Evolutionary conservation across 64 coral and sea anemone genomes (phyloP).

Genomic region (Trachythela sp.): DNA sequence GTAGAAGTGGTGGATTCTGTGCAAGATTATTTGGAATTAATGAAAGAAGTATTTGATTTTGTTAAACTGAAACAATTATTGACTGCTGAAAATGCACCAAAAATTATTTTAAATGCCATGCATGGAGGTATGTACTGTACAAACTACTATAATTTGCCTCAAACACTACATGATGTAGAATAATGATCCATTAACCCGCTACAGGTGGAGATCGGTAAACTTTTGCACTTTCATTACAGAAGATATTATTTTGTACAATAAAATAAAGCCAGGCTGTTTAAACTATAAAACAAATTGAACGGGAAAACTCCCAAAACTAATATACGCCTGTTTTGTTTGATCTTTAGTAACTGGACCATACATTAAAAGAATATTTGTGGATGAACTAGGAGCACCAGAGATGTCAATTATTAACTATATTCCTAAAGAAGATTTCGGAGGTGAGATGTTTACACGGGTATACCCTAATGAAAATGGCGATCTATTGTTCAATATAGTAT

Average conservation of each 20-base stretch:
- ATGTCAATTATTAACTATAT: conserved; percentile 60
- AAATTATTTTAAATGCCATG: conserved; percentile 72
- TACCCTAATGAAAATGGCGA: neutral
- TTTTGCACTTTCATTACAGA: too few species aligned
- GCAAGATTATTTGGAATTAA: conserved; percentile 73
- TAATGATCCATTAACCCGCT: neutral
- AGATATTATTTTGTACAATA: too few species aligned
- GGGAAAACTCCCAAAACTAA: too few species aligned
- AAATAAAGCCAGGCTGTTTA: too few species aligned
- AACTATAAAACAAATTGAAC: too few species aligned
- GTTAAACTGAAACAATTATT: conserved; percentile 62
- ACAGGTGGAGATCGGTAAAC: too few species aligned
- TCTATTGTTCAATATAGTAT: neutral
- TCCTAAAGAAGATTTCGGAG: conserved; percentile 98
- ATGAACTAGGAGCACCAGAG: conserved; percentile 65
- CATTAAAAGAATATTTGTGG: conserved; percentile 75
- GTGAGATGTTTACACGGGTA: neutral
- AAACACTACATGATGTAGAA: neutral
- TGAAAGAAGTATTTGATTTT: conserved; percentile 98
- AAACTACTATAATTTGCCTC: neutral
- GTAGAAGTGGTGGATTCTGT: conserved; percentile 79
- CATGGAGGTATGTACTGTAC: conserved; percentile 66
- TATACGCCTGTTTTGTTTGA: neutral
- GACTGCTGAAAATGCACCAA: conserved; percentile 49
- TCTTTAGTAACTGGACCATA: conserved; percentile 89